Percentiles rank a stretch among this genome's conserved stretches.
These are phyloP conservation scores for Protonibea diacanthus DNA, from an alignment of 2,797 vertebrate genomes.

Conservation along the genomic window DNA sequence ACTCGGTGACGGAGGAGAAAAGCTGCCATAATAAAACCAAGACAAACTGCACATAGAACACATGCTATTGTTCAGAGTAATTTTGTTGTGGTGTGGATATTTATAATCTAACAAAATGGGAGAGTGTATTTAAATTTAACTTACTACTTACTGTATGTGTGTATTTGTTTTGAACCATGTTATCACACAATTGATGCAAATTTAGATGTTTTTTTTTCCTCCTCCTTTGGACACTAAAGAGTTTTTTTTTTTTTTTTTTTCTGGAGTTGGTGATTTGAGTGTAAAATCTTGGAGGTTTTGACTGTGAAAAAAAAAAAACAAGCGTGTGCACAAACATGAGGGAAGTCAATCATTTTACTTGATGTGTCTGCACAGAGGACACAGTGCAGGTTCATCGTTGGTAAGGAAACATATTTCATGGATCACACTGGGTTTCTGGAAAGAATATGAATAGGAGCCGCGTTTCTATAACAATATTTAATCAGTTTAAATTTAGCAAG, in stretches of 20 bases:
- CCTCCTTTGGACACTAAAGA: not conserved
- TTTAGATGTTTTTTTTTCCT: not conserved
- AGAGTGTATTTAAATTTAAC: constrained; percentile 50
- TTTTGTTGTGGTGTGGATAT: constrained; percentile 68
- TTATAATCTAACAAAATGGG: constrained; percentile 48
- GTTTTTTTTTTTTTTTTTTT: too few species aligned
- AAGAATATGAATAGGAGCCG: not conserved
- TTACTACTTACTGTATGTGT: constrained; percentile 37
- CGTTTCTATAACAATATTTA: not conserved
- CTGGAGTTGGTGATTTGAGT: constrained; percentile 2
- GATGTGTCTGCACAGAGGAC: constrained; percentile 36
- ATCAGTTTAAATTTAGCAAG: constrained; percentile 4
- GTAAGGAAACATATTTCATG: constrained; percentile 28
- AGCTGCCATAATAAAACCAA: constrained; percentile 90
- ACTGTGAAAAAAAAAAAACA: constrained; percentile 17
- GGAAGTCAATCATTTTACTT: constrained; percentile 21
- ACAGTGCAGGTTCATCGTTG: constrained; percentile 25
- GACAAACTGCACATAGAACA: constrained; percentile 83
- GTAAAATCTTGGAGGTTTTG: not conserved
- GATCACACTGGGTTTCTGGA: constrained; percentile 10
- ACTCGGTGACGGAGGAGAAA: constrained; percentile 82
- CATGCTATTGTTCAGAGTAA: constrained; percentile 68
- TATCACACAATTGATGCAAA: constrained; percentile 23
- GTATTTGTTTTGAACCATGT: constrained; percentile 27
- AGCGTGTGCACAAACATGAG: constrained; percentile 2